phyloP scores from a whole-genome alignment of 2,113 vertebrate genomes.

The Microtus pennsylvanicus region DNA sequence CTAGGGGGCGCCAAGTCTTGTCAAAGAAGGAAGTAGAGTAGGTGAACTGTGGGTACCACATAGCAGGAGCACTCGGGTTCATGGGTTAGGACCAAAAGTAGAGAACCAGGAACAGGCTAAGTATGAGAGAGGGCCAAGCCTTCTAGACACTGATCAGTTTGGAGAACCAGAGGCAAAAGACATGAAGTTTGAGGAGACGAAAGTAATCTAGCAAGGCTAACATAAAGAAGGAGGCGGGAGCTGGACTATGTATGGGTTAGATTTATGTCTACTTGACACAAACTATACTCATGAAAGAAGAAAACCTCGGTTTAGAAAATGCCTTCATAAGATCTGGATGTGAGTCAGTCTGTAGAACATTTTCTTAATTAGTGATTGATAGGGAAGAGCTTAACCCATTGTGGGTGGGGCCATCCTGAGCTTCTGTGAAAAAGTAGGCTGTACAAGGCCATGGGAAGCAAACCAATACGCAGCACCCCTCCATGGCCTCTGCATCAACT shows the following conservation, averaged over 20 bases:
- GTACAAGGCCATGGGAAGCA: background rate
- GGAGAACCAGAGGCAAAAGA: background rate
- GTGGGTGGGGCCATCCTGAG: background rate
- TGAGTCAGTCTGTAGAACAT: background rate
- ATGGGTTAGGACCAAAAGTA: background rate
- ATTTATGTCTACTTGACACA: background rate
- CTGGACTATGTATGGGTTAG: background rate
- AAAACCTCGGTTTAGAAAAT: background rate
- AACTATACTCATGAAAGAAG: background rate
- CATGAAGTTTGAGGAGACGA: background rate
- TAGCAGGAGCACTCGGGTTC: background rate
- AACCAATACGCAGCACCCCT: background rate
- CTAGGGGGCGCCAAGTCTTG: background rate
- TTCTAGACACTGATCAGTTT: background rate
- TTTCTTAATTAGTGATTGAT: background rate
- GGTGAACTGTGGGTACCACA: background rate
- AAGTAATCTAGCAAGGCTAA: background rate
- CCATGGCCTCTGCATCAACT: background rate
- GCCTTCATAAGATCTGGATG: background rate
- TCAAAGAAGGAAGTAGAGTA: background rate
- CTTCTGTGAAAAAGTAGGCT: background rate
- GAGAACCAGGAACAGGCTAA: background rate
- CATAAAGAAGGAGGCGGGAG: background rate
- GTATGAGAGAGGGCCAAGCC: background rate
- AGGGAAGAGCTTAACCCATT: background rate